Conservation (phyloP, 2,797 vertebrate genomes). For the Propithecus perrieri region DNA sequence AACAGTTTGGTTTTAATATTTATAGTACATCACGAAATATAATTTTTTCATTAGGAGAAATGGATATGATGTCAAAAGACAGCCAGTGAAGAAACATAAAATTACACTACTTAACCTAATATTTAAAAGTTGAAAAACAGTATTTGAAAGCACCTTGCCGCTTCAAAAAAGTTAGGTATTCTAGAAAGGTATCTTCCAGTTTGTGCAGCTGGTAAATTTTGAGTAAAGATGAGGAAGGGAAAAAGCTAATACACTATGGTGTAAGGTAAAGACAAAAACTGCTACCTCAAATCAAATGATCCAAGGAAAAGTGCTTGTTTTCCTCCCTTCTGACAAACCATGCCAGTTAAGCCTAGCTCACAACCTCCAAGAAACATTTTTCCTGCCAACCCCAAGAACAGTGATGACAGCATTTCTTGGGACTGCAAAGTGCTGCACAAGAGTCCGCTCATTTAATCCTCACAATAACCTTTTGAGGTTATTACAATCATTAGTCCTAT, state of each 20-base stretch:
- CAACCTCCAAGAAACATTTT: neutral
- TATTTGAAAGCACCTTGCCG: neutral
- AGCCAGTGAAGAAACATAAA: slow-evolving; percentile 53
- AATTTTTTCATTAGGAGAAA: slow-evolving; percentile 74
- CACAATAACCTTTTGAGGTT: neutral
- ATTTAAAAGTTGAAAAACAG: slow-evolving; percentile 56
- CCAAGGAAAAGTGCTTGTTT: neutral
- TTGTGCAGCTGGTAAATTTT: neutral
- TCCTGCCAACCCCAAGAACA: neutral
- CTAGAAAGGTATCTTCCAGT: neutral
- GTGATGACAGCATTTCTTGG: neutral
- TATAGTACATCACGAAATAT: slow-evolving; percentile 72
- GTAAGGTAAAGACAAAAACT: neutral
- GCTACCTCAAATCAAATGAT: neutral
- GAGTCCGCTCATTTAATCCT: neutral
- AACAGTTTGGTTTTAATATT: slow-evolving; percentile 75
- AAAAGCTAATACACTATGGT: neutral
- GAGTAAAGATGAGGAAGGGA: slow-evolving; percentile 28
- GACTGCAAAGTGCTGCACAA: neutral
- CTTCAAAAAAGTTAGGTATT: slow-evolving; percentile 8
- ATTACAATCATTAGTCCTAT: neutral
- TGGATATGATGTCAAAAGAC: slow-evolving; percentile 61
- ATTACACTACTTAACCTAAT: slow-evolving; percentile 64
- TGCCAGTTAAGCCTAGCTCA: neutral
- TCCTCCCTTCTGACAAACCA: neutral